Evolutionary conservation across 2,888 invertebrate genomes (phyloP), one percentile per base, ranked within the genome.

Genomic region (Drosophila nigritarsus): DNA sequence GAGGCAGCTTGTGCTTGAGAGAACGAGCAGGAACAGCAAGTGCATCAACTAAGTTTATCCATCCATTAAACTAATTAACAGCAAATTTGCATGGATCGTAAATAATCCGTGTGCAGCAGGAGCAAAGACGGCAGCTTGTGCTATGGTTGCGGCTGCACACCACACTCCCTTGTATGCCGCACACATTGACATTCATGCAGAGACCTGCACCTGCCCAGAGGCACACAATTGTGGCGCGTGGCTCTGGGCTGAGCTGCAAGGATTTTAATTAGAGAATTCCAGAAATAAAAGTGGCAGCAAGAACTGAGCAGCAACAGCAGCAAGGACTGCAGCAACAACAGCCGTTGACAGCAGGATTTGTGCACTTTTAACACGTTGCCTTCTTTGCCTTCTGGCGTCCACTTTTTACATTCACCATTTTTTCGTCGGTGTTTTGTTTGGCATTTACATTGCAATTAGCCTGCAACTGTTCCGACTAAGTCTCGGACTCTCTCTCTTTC

Each of bases 41-140:
- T 88, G 89, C 89, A 87, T 87, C 89, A 87, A 78, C 83, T 73
- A 77, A 80, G 89, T 90, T 90, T 90, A 90, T 90, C 84, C 91
- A 90, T 90, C 89, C 91, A 90, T 89, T 90, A 88, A 90, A 90
- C 91, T 89, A 90, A 89, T 89, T 89, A 89, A 90, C 90, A 90
- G 87, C 82, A 86, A 90, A 89, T 89, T 89, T 90, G 89, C 91
- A 86, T 86, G 90, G 89, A 89, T 89, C 87, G 89, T 89, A 89
- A 89, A 89, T 90, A 90, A 89, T 90, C 86, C 82, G 75, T 72
- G 81, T 61, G 70, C 73, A 69, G 76, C 58, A 48, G 40, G 69
- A 62, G 30, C 74, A 65, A 68, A 64, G 64, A 73, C 42, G 49
- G 38, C 64, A 59, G 56, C 73, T 72, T 79, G 72, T 36, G 66